Evolutionary conservation across 2,888 invertebrate species (phyloP).

Genomic region (Drosophila limbata): DNA sequence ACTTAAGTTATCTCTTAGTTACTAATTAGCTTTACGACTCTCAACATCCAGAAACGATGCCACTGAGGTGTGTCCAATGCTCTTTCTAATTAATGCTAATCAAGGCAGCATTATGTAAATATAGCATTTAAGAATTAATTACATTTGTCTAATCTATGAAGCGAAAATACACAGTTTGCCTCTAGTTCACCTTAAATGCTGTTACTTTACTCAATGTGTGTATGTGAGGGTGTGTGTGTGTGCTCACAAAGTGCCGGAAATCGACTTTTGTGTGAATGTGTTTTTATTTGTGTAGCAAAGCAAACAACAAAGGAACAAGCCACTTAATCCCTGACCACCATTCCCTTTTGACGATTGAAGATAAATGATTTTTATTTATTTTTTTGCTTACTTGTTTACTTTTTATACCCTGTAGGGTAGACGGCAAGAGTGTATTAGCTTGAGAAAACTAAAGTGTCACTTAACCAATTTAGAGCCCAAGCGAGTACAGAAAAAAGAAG

Average conservation of each 20-base stretch:
- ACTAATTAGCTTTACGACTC: conserved; percentile 54
- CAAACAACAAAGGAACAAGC: conserved; percentile 16
- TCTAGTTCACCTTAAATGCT: conserved; percentile 44
- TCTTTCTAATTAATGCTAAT: conserved; percentile 18
- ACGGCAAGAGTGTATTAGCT: not conserved
- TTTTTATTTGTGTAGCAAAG: conserved; percentile 34
- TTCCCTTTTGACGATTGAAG: conserved; percentile 36
- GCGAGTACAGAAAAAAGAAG: too few relatives aligned
- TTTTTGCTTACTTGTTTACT: conserved; percentile 11
- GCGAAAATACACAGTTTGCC: conserved; percentile 59
- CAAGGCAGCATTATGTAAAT: conserved; percentile 44
- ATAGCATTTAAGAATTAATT: conserved; percentile 45
- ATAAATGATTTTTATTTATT: conserved; percentile 56
- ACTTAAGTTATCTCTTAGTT: conserved; percentile 53
- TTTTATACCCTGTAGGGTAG: conserved; percentile 1
- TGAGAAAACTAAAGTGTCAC: too few relatives aligned
- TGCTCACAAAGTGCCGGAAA: conserved; percentile 45
- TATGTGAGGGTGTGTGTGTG: conserved; percentile 1
- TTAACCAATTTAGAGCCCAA: too few relatives aligned
- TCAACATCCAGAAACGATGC: not conserved
- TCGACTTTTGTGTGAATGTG: conserved; percentile 36
- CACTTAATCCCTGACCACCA: conserved; percentile 18
- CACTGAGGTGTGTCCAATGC: conserved; percentile 5
- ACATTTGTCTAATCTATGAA: conserved; percentile 34
- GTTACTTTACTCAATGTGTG: conserved; percentile 11